Evolutionary conservation across 2,888 invertebrate genomes (phyloP), one percentile per base, ranked within the genome.

Genomic region (Tipula helvola): DNA sequence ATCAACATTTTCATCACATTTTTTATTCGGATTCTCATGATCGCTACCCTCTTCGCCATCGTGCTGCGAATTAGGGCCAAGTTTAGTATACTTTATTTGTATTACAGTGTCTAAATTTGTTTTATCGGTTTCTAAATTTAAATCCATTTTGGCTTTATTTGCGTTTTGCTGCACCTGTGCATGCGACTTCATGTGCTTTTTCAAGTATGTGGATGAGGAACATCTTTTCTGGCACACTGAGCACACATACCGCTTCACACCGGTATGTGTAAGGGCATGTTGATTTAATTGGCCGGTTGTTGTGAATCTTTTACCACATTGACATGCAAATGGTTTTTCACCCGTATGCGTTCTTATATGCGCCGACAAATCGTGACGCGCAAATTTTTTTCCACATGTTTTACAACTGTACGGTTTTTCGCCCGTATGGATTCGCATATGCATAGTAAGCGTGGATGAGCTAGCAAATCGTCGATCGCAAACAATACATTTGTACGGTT

Each of bases 311-410:
- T 91, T 91, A 4, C 87, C 87, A 87, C 92, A 91, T 8, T 88
- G 86, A 88, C 91, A 91, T 57, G 88, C 88, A 87, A 91, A 92
- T 0, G 92, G 92, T 87, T 91, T 91, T 88, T 91, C 91, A 52
- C 93, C 93, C 0, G 93, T 92, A 90, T 94, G 94, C 18, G 41
- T 87, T 47, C 87, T 42, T 42, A 87, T 42, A 52, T 87, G 85
- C 12, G 86, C 86, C n/a, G 86, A 86, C 36, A 87, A n/a, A 85
- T 86, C 86, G 8, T 86, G 86, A n/a, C 87, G 85, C 2, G 87
- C 87, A 36, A 87, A 87, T 12, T n/a, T 89, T 88, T 91, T 91
- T 87, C 90, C 89, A 87, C 92, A 92, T 84, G 91, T 88, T n/a
- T 88, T 89, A 87, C 92, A 91, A 87, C 90, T 90, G 87, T 90